Evolutionary conservation across 2,113 vertebrate genomes (phyloP).

Genomic region (Etia nguti): DNA sequence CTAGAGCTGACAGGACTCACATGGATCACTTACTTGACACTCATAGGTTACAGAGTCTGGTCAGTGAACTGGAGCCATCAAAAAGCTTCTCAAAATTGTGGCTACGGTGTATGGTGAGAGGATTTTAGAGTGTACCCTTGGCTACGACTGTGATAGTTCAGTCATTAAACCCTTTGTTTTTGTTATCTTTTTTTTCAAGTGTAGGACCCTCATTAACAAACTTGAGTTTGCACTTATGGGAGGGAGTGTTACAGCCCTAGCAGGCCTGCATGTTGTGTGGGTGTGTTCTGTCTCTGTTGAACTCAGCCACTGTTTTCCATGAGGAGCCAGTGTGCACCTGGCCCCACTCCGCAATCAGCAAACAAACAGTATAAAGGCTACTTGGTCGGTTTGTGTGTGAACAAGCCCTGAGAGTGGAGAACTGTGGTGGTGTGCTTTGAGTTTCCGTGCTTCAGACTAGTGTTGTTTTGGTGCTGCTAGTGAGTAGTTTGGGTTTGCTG

Average conservation of each 20-base stretch:
- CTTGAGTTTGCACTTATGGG: neutral
- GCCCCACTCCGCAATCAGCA: neutral
- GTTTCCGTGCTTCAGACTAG: neutral
- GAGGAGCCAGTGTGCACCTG: neutral
- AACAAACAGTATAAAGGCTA: neutral
- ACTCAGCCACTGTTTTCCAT: neutral
- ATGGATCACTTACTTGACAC: neutral
- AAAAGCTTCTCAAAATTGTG: too few species aligned
- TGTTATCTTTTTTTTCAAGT: neutral
- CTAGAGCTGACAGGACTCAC: neutral
- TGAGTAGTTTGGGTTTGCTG: neutral
- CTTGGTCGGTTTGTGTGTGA: neutral
- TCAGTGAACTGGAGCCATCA: neutral
- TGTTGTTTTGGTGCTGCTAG: neutral
- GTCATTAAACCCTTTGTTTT: neutral
- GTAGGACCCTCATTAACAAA: neutral
- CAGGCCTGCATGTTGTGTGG: neutral
- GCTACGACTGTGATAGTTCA: neutral
- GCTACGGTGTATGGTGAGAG: neutral
- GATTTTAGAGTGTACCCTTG: neutral
- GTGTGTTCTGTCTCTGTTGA: neutral
- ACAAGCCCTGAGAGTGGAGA: neutral
- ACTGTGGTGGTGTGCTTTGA: neutral
- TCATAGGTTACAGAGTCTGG: neutral
- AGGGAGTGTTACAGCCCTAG: neutral